Percentiles rank a stretch among this genome's conserved stretches.
These are phyloP conservation scores for Chloebia gouldiae DNA, from an alignment of 2,113 vertebrate species.

Conservation along the genomic window DNA sequence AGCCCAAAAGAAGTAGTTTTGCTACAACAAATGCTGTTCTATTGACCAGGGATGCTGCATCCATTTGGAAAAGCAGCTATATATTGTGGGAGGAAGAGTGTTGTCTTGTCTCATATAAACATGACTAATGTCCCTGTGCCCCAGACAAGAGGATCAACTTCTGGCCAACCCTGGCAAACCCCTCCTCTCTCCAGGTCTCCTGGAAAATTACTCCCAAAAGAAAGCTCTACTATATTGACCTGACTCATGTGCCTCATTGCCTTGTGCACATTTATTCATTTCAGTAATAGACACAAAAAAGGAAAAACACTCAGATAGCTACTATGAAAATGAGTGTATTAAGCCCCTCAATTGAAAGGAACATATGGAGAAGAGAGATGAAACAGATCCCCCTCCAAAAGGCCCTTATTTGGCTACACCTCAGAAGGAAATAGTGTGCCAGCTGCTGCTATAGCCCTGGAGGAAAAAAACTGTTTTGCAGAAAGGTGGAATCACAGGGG, in stretches of 20 bases:
- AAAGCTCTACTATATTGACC: not conserved
- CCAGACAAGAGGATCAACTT: not conserved
- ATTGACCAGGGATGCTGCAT: not conserved
- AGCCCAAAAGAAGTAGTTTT: not conserved
- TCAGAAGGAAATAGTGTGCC: conserved; percentile 47
- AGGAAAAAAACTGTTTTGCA: not conserved
- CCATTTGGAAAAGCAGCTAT: not conserved
- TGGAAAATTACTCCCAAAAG: not conserved
- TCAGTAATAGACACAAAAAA: not conserved
- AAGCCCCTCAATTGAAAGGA: conserved; percentile 28
- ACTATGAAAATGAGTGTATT: conserved; percentile 50
- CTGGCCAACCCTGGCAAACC: not conserved
- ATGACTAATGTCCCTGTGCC: not conserved
- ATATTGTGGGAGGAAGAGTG: not conserved
- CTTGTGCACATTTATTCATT: conserved; percentile 16
- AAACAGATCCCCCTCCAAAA: conserved; percentile 43
- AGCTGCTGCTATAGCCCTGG: conserved; percentile 36
- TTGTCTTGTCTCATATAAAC: not conserved
- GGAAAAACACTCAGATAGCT: conserved; percentile 1
- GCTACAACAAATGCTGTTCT: not conserved
- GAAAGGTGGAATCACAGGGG: not conserved
- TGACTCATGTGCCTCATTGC: not conserved
- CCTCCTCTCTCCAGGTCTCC: not conserved
- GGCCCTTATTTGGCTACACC: conserved; percentile 46
- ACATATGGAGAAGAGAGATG: conserved; percentile 32